Base-by-base conservation (phyloP, 2,888 invertebrate genomes). In the Cantharis lateralis region DNA sequence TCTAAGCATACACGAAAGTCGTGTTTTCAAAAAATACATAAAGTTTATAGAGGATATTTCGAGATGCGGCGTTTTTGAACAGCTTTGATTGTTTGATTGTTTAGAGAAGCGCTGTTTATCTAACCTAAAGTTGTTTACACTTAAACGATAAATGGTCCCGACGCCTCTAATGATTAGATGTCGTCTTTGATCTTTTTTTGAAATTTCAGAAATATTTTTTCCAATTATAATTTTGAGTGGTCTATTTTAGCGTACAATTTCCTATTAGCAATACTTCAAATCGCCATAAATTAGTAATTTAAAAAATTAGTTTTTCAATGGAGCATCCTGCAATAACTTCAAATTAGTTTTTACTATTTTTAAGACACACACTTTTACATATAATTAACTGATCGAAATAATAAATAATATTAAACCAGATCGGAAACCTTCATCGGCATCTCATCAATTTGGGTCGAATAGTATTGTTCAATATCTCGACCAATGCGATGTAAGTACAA, bases 401-500 rank as follows among this genome's bases (percentile, higher is more conserved):
- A 28, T 28, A 0, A 28, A 11, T 11, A 2, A 10, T 28, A 28
- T 92, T 93, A 96, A 87, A 96, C 95, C 86, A 96, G 92, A 91
- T 96, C 96, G 63, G 96, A 96, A 78, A 96, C 96, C 89, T 96
- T 96, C 96, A 96, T 97, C 1, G 99, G 99, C 99, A 99, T 99
- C 90, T 99, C 99, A 88, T 99, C 99, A 88, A 99, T 99, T 89
- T 99, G 99, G 72, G 99, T 99, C 0, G 98, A 98, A 89, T 99
- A 99, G 91, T 99, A 99, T 91, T 99, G 99, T 90, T 99, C 99
- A 90, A 99, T 99, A 88, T 99, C 99, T 87, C 99, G 93, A 84
- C 99, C 99, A 88, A 99, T 99, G 85, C 98, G 95, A 91, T 99
- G 99, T 86, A 99, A 99, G 90, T 99, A 99, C 90, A 99, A 91